These are phyloP conservation scores for Tichodroma muraria DNA, from an alignment of 2,113 vertebrate genomes.

Conservation along the genomic window DNA sequence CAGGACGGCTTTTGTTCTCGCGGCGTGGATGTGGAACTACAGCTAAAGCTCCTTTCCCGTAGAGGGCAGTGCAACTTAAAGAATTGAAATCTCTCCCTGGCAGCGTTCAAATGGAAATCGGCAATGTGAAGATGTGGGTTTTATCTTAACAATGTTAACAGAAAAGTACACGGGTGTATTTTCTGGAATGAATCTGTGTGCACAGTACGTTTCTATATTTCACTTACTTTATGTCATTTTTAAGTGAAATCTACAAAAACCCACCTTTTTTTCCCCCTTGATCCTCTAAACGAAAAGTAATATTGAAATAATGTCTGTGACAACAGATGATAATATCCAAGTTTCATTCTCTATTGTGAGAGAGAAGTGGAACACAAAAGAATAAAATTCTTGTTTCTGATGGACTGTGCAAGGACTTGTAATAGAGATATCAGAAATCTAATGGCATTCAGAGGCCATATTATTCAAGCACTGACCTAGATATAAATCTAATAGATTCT, in stretches of 20 bases:
- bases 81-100: not conserved
- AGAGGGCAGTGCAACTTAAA: constrained; percentile 69
- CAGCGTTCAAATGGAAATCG: not conserved
- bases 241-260: not conserved
- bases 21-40: rapidly evolving
- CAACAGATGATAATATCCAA: not conserved
- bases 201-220: not conserved
- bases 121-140: not conserved
- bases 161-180: not conserved
- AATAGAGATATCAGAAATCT: not conserved
- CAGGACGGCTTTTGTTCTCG: not conserved
- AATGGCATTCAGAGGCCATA: not conserved
- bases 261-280: rapidly evolving
- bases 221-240: not conserved
- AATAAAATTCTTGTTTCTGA: not conserved
- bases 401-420: not conserved
- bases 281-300: not conserved
- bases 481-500: not conserved
- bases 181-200: not conserved
- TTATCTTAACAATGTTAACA: not conserved
- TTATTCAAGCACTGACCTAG: not conserved
- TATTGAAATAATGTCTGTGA: not conserved
- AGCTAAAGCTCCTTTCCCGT: not conserved
- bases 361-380: not conserved
- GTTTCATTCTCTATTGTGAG: not conserved